Base-by-base conservation (phyloP, 2,113 vertebrate species). In the Scomber japonicus region DNA sequence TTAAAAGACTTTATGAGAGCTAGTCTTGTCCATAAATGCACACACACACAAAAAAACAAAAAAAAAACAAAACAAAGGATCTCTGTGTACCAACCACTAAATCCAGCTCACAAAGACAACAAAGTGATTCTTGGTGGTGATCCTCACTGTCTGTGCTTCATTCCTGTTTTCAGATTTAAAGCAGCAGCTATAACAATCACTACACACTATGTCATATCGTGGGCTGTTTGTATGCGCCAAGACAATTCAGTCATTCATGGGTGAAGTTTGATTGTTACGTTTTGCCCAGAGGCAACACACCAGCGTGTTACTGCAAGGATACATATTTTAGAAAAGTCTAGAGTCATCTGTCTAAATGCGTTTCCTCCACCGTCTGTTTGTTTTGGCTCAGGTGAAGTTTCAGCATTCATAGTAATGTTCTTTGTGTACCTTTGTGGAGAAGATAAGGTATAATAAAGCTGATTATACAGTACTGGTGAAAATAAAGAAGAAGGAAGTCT, bases 21-120 rank as follows among this genome's bases (percentile, higher is more conserved):
- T n/a, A 3, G 21, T 66, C 17, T 10, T 71, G 51, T 62, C 50
- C 31, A 81, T 72, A 56, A 80, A 75, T 62, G 60, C 19, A 55
- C 35, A 40, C 35, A 40, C 35, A 40, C 7, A 40, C 7, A 40
- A 1, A 9, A 35, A 40, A 40, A 2, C 2, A 40, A 40, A 40
- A 40, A 35, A 35, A 35, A 3, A 35, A 35, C 5, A 5, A 35
- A 40, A 40, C 66, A 65, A 56, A 50, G 30, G 17, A 56, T 61
- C 35, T 75, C 15, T 55, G 74, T 75, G 63, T 65, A 76, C 56
- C 53, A 50, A 69, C 24, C 64, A 79, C 49, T 71, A 77, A 65
- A 75, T 35, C 48, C 46, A 46, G 19, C 44, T 31, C 68, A 67
- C 72, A 63, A 27, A 64, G 35, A 80, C 46, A 71, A 35, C 45